A percentile compares a stretch with the other conserved stretches of the same genome.
Conservation (phyloP, 1,140 invertebrate species). For the Asobara japonica region DNA sequence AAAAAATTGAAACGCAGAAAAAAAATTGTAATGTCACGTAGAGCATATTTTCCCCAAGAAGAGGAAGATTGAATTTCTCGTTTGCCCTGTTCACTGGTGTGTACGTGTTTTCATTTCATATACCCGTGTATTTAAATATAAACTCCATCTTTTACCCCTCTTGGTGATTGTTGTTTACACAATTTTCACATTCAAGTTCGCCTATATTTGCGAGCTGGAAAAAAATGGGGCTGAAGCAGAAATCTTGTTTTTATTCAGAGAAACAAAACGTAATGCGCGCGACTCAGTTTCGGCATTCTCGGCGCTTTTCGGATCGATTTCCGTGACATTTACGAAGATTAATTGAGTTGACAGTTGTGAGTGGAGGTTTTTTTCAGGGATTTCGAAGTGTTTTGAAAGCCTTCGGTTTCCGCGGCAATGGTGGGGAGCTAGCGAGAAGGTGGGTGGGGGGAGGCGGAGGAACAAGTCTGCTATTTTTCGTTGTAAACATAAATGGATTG, state of each 20-base stretch:
- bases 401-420: too few species aligned
- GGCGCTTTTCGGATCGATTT: background rate
- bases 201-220: background rate
- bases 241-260: too few species aligned
- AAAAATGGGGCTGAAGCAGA: background rate
- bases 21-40: background rate
- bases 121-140: background rate
- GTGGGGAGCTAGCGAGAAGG: too few species aligned
- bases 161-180: background rate
- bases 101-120: background rate
- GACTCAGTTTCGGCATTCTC: background rate
- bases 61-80: conserved; percentile 3
- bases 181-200: background rate
- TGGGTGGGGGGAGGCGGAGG: too few species aligned
- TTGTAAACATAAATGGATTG: too few species aligned
- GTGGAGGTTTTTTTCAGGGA: too few species aligned
- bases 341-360: background rate
- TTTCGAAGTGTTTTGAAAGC: too few species aligned
- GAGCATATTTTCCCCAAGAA: background rate
- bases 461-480: too few species aligned
- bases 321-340: background rate
- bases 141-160: background rate
- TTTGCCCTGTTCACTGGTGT: background rate
- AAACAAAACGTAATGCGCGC: background rate
- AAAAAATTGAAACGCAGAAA: too few species aligned